phyloP scores from a whole-genome alignment of 2,888 invertebrate genomes.

The Troilus luridus region DNA sequence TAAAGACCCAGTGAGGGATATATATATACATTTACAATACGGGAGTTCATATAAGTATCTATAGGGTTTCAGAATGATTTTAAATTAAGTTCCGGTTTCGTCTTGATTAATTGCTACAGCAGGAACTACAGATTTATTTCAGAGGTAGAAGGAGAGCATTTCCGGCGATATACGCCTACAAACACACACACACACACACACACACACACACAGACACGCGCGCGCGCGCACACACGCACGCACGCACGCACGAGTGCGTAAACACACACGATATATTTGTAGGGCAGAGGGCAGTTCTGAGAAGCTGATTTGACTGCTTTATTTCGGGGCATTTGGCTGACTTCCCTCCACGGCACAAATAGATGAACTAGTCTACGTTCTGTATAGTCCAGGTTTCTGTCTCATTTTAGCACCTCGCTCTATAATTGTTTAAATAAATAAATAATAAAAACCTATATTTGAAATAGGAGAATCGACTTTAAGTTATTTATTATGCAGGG shows the following conservation, averaged over 20 bases:
- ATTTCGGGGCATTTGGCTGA: constrained; percentile 31
- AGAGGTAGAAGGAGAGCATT: too few relatives aligned
- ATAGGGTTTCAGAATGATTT: too few relatives aligned
- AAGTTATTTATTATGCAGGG: neutral
- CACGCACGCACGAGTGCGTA: too few relatives aligned
- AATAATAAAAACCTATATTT: neutral
- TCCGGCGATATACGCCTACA: too few relatives aligned
- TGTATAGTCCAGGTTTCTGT: neutral
- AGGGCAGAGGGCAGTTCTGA: constrained; percentile 17
- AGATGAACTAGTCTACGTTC: constrained; percentile 23
- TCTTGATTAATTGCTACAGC: too few relatives aligned
- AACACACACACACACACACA: too few relatives aligned
- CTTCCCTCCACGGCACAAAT: constrained; percentile 27
- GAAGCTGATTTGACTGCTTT: constrained; percentile 20
- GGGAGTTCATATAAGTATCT: too few relatives aligned
- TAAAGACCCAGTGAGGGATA: too few relatives aligned
- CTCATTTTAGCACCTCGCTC: neutral
- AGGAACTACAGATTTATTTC: too few relatives aligned
- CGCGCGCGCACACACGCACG: neutral
- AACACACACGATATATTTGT: neutral
- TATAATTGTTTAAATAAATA: neutral
- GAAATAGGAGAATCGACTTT: neutral
- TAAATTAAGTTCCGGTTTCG: too few relatives aligned
- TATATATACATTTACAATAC: too few relatives aligned
- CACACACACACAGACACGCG: neutral